Percentiles rank a stretch among this genome's conserved stretches.
phyloP scores from a whole-genome alignment of 92 coral and sea anemone species.

The Virgularia gustaviana region DNA sequence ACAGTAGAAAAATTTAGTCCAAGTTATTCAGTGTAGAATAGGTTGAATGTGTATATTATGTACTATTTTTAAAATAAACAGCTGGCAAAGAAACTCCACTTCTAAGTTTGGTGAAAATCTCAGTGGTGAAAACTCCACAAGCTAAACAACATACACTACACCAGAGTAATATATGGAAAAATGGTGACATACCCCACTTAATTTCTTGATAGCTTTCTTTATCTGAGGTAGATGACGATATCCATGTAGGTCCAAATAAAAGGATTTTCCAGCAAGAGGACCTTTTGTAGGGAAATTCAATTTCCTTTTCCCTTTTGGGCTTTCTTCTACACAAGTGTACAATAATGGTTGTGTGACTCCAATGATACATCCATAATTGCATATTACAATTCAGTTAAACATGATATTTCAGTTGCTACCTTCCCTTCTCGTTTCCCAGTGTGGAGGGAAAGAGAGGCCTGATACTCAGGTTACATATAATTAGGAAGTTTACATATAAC shows the following conservation, averaged over 20 bases:
- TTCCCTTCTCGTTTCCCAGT: background rate
- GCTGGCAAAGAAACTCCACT: too few species aligned
- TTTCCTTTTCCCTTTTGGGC: conserved; percentile 94
- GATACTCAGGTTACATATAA: too few species aligned
- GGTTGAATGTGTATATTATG: too few species aligned
- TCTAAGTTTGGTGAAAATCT: background rate
- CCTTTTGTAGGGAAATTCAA: conserved; percentile 70
- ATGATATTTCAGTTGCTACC: background rate
- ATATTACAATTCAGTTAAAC: too few species aligned
- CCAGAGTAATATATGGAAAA: background rate
- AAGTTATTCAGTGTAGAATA: too few species aligned
- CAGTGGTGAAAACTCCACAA: background rate
- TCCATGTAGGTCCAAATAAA: conserved; percentile 75
- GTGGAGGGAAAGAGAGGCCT: too few species aligned
- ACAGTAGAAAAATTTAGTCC: too few species aligned
- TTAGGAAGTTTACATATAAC: too few species aligned
- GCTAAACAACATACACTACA: background rate
- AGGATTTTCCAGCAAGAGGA: conserved; percentile 71
- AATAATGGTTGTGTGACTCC: too few species aligned
- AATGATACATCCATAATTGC: too few species aligned
- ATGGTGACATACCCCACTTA: conserved; percentile 82
- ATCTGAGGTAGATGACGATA: conserved; percentile 60
- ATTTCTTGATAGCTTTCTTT: conserved; percentile 57
- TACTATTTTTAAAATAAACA: too few species aligned
- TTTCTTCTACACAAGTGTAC: conserved; percentile 58